phyloP scores from a whole-genome alignment of 2,797 vertebrate genomes.

The Hylomyscus alleni region DNA sequence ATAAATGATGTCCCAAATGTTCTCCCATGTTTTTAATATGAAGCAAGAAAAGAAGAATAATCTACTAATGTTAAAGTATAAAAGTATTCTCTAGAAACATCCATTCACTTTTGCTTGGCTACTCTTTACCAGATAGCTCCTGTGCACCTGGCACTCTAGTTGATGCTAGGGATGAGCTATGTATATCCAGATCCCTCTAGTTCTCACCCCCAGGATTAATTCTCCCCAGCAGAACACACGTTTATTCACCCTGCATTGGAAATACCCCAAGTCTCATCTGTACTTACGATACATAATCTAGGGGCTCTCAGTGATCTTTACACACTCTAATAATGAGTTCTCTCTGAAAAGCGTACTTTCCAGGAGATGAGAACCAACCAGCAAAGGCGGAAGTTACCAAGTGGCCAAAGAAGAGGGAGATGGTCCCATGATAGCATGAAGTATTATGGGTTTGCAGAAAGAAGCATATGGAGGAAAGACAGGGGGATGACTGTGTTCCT shows the following conservation, averaged over 20 bases:
- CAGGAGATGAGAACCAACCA: not conserved
- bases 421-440: not conserved
- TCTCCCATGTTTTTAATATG: not conserved
- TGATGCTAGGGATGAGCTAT: not conserved
- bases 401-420: not conserved
- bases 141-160: not conserved
- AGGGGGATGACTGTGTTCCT: not conserved
- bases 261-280: not conserved
- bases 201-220: not conserved
- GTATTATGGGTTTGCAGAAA: not conserved
- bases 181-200: not conserved
- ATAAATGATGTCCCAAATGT: not conserved
- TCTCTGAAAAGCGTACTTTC: not conserved
- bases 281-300: not conserved
- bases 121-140: too few relatives aligned
- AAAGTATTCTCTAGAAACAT: not conserved
- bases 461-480: too few relatives aligned
- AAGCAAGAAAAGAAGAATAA: not conserved
- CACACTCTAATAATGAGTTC: not conserved
- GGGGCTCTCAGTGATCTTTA: not conserved
- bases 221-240: not conserved
- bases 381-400: not conserved
- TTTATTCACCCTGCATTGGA: too few relatives aligned
- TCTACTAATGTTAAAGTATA: not conserved
- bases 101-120: not conserved